Conservation (phyloP, 92 coral and sea anemone genomes). For the Porites cylindrica region DNA sequence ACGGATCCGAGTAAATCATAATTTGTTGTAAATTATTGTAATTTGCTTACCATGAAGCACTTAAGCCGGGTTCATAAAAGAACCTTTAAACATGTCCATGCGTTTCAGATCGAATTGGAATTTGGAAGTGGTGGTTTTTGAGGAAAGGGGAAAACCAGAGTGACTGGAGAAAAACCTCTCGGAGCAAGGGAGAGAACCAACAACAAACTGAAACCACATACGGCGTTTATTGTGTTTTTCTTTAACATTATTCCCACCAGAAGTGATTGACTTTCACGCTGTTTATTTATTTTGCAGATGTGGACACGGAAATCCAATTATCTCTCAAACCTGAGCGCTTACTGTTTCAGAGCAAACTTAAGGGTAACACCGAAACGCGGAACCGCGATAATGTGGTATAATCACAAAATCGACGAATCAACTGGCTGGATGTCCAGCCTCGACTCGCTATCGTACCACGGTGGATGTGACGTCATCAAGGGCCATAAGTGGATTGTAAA, state of each 20-base stretch:
- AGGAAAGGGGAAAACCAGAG: too few species aligned
- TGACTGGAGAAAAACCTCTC: too few species aligned
- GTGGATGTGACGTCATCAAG: constrained; percentile 91
- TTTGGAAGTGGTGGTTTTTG: too few species aligned
- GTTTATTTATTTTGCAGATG: constrained; percentile 14
- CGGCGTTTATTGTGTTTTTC: too few species aligned
- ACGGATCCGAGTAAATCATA: too few species aligned
- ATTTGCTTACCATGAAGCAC: too few species aligned
- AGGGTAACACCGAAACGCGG: constrained; percentile 79
- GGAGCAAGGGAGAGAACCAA: too few species aligned
- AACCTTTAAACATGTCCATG: too few species aligned
- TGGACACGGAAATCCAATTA: constrained; percentile 68
- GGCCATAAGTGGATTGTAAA: constrained; percentile 95
- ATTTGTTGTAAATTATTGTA: too few species aligned
- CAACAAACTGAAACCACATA: too few species aligned
- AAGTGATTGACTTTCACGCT: neutral
- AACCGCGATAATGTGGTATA: constrained; percentile 95
- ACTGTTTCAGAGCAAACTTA: constrained; percentile 85
- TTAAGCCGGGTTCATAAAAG: too few species aligned
- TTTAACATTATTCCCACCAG: neutral
- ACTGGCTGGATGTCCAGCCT: constrained; percentile 81
- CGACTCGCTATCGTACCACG: constrained; percentile 89
- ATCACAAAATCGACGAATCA: constrained; percentile 74
- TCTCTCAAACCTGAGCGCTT: constrained; percentile 83
- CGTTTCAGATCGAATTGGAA: too few species aligned